phyloP scores from a whole-genome alignment of 2,888 invertebrate genomes.

The Limnephilus auricula region DNA sequence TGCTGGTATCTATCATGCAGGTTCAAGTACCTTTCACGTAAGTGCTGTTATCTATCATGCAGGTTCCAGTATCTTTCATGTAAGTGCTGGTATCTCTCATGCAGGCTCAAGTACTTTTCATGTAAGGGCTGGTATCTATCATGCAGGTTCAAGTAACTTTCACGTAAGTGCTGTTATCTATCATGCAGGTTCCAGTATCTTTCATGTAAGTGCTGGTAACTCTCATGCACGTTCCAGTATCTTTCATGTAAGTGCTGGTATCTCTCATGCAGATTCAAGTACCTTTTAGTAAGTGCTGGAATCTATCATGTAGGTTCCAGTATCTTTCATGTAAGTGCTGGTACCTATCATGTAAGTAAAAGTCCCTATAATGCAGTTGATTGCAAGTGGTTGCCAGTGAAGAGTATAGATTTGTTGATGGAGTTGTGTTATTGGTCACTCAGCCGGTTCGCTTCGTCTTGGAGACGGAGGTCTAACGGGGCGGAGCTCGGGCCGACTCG shows the following conservation, averaged over 20 bases:
- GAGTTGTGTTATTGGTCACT: slow-evolving; percentile 33
- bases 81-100: no score
- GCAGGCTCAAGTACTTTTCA: background rate
- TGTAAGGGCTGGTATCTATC: background rate
- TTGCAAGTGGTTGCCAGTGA: background rate
- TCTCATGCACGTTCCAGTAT: background rate
- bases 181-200: background rate
- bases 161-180: background rate
- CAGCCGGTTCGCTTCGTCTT: slow-evolving; percentile 76
- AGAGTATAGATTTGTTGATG: slow-evolving; percentile 33
- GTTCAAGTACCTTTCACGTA: background rate
- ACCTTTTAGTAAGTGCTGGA: background rate
- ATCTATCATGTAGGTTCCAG: no score
- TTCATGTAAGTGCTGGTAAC: no score
- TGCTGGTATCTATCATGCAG: background rate
- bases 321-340: no score
- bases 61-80: background rate
- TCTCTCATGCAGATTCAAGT: background rate
- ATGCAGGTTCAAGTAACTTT: background rate
- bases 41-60: background rate
- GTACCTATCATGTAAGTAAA: background rate
- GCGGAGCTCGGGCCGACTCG: slow-evolving; percentile 55
- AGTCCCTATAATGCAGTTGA: background rate
- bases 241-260: background rate
- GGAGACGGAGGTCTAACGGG: slow-evolving; percentile 78